Evolutionary conservation across 2,888 invertebrate species (phyloP), one percentile per base, ranked within the genome.

Genomic region (Agriopis aurantiaria): DNA sequence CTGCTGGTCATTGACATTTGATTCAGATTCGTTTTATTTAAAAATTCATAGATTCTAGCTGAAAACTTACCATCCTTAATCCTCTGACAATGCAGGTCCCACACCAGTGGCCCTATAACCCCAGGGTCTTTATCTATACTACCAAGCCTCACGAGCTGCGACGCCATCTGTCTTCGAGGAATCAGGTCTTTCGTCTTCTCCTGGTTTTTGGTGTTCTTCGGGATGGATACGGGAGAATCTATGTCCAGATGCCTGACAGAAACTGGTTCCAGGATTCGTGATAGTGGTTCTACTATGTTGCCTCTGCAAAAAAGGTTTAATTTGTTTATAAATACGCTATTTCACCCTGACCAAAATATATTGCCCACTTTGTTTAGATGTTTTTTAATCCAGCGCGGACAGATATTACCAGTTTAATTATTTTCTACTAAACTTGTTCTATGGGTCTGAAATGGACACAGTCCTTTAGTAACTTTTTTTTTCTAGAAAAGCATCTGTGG

Each of bases 41-140:
- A 23, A 23, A 23, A 23, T 23, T 33, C 5, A 33, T 5, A 33
- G 5, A 33, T 1, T 33, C 33, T 5, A 33, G 33, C 33, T 33
- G 5, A 9, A 11, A 65, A 59, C 85, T 81, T 78, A 95, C 95
- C 90, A 82, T 95, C 95, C 72, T 95, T 95, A 58, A 96, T 91
- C 78, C 96, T 95, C 85, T 97, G 97, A 82, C 96, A 96, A 82
- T 97, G 97, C 69, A 97, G 92, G 84, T 97, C 97, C 97, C 97
- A 98, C 8, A 97, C 97, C 63, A 97, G 91, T 0, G 98, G 98
- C 0, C 98, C 97, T 46, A 98, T 95, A 6, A 97, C 96, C 0
- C 98, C 98, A 0, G 98, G 97, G 89, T 98, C 98, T 56, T 96
- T 96, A 77, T 96, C 96, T 61, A 96, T 95, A 83, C 98, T 98